Conservation (phyloP, 2,797 vertebrate genomes). For the Esox masquinongy region DNA sequence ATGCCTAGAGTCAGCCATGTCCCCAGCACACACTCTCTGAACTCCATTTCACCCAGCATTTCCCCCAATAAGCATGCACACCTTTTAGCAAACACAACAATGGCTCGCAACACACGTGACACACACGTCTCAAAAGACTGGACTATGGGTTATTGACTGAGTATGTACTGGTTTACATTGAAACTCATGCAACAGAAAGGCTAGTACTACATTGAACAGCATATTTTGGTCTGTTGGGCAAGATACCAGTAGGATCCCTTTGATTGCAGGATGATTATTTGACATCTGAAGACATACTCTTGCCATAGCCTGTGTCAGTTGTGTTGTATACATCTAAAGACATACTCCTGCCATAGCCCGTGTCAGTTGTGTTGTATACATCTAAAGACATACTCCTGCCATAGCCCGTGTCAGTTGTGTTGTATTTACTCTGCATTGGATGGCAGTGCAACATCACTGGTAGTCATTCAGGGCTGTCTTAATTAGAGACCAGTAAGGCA, state of each 20-base stretch:
- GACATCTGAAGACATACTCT: conserved; percentile 31
- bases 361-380: conserved; percentile 32
- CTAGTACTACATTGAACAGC: conserved; percentile 39
- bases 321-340: conserved; percentile 39
- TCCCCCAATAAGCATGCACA: conserved; percentile 23
- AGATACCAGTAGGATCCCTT: conserved; percentile 35
- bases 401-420: background rate
- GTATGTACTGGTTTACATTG: conserved; percentile 13
- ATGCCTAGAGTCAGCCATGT: too few relatives aligned
- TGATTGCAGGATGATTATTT: conserved; percentile 35
- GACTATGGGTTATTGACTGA: background rate
- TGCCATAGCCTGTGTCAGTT: background rate
- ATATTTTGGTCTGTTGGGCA: conserved; percentile 23
- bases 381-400: conserved; percentile 13
- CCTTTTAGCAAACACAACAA: background rate
- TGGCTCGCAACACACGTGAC: background rate
- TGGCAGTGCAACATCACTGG: conserved; percentile 55
- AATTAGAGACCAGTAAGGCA: background rate
- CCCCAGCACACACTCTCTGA: background rate
- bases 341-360: background rate
- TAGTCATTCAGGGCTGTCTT: conserved; percentile 22
- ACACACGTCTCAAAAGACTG: background rate
- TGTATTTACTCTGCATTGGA: conserved; percentile 52
- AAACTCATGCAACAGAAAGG: conserved; percentile 54
- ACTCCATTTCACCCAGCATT: conserved; percentile 18